Conservation (phyloP, 1,140 invertebrate species). For the Drosophila nikananu region DNA sequence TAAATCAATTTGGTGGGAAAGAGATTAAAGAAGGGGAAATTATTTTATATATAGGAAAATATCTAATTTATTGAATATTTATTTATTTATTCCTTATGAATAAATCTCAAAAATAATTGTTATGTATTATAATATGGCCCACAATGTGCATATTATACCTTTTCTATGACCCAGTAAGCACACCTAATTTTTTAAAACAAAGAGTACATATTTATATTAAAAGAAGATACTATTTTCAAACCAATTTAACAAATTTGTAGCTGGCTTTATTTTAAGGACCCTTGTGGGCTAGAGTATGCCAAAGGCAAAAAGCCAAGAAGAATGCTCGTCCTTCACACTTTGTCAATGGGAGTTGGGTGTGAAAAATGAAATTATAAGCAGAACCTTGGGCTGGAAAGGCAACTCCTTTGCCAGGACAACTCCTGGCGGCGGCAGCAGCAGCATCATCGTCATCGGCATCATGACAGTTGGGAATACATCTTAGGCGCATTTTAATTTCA, state of each 20-base stretch:
- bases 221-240: not conserved
- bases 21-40: not conserved
- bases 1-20: too few species aligned
- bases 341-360: constrained; percentile 61
- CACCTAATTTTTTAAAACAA: not conserved
- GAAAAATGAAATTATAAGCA: constrained; percentile 84
- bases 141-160: not conserved
- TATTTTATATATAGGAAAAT: too few species aligned
- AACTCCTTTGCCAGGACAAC: constrained; percentile 42
- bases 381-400: constrained; percentile 40
- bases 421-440: constrained; percentile 19
- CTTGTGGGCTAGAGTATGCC: constrained; percentile 27
- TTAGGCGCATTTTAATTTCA: constrained; percentile 84
- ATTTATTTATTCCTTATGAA: not conserved
- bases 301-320: constrained; percentile 61
- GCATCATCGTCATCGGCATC: constrained; percentile 28
- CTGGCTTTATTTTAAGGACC: too few species aligned
- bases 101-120: not conserved
- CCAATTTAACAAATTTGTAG: not conserved
- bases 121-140: too few species aligned
- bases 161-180: not conserved
- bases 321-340: constrained; percentile 57
- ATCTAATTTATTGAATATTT: too few species aligned
- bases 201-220: not conserved
- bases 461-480: constrained; percentile 79